These are phyloP conservation scores for Monodelphis domestica DNA, from an alignment of 2,797 vertebrate genomes.

Conservation along the genomic window DNA sequence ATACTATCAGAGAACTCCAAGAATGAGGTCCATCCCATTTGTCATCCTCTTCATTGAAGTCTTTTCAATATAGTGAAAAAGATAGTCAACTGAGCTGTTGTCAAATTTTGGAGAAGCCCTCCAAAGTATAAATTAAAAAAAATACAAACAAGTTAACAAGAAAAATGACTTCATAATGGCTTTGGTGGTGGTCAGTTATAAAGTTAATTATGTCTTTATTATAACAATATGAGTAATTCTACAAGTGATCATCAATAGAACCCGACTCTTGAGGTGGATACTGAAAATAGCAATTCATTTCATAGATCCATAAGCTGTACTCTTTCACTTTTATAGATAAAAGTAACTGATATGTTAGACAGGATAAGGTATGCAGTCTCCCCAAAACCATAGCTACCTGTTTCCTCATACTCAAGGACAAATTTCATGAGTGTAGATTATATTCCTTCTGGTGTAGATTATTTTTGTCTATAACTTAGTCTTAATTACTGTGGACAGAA, in stretches of 20 bases:
- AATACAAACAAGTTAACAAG: neutral
- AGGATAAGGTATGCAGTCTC: neutral
- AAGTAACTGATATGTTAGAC: neutral
- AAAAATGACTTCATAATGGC: neutral
- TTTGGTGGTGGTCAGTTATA: neutral
- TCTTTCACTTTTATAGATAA: neutral
- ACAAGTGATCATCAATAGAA: neutral
- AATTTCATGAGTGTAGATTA: neutral
- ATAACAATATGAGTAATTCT: neutral
- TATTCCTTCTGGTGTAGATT: neutral
- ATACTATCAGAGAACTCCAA: neutral
- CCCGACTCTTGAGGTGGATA: neutral
- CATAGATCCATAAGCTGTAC: neutral
- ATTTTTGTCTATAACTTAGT: neutral
- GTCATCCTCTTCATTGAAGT: neutral
- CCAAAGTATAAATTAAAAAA: neutral
- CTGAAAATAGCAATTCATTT: neutral
- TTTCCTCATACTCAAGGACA: neutral
- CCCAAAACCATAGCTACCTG: neutral
- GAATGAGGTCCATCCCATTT: neutral
- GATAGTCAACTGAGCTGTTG: neutral
- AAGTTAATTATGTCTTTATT: neutral
- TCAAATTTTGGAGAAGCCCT: neutral
- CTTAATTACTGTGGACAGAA: neutral
- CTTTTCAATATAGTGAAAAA: neutral